These are phyloP conservation scores for Lithodes maja DNA, from an alignment of 2,888 invertebrate species.

Conservation along the genomic window DNA sequence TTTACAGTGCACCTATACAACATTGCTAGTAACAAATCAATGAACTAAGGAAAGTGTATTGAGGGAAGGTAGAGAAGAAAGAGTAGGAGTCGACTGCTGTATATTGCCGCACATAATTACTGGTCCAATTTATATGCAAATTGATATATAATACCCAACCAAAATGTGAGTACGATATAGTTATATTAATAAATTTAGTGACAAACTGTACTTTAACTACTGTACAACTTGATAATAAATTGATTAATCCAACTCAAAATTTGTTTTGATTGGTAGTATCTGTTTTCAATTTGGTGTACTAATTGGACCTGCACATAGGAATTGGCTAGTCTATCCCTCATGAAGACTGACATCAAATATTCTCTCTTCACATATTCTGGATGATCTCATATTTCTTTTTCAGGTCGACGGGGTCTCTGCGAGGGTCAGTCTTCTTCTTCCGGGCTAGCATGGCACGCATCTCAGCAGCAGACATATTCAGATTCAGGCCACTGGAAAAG, in stretches of 20 bases:
- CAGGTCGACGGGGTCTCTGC: slow-evolving; percentile 93
- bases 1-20: background rate
- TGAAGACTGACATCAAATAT: too few relatives aligned
- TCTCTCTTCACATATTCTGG: slow-evolving; percentile 84
- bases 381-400: slow-evolving; percentile 95
- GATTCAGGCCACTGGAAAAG: slow-evolving; percentile 78
- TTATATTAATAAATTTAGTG: too few relatives aligned
- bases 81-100: background rate
- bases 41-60: background rate
- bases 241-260: too few relatives aligned
- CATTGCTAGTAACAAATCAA: background rate
- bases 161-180: too few relatives aligned
- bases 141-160: too few relatives aligned
- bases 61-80: background rate
- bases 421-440: slow-evolving; percentile 92
- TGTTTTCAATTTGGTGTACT: too few relatives aligned
- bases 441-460: slow-evolving; percentile 89
- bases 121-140: too few relatives aligned
- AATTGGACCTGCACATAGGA: too few relatives aligned
- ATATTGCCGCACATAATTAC: background rate
- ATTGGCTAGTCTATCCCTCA: too few relatives aligned
- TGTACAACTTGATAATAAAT: too few relatives aligned
- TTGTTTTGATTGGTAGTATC: too few relatives aligned
- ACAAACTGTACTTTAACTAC: too few relatives aligned
- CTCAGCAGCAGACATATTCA: slow-evolving; percentile 94